A percentile compares a stretch with the other conserved stretches of the same genome.
These are phyloP conservation scores for Eupristina koningsbergeri DNA, from an alignment of 1,140 invertebrate genomes.

Conservation along the genomic window DNA sequence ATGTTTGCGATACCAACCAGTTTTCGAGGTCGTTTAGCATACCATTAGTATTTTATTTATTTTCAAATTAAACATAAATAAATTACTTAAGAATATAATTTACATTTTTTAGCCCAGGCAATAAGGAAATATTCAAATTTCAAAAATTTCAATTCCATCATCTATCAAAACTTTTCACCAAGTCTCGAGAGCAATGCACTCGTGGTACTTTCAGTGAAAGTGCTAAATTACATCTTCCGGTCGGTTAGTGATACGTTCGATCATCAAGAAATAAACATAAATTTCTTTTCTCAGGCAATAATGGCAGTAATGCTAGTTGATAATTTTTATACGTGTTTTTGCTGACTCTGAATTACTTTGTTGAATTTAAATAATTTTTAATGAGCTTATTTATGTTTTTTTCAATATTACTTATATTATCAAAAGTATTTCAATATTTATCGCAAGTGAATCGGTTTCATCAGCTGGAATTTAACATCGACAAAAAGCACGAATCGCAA, in stretches of 20 bases:
- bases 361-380: too few relatives aligned
- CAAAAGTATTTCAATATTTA: too few relatives aligned
- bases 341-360: too few relatives aligned
- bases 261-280: conserved; percentile 15
- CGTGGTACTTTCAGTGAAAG: conserved; percentile 46
- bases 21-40: neutral
- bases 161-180: conserved; percentile 26
- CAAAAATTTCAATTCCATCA: neutral
- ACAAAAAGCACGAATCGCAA: too few relatives aligned
- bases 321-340: too few relatives aligned
- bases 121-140: neutral
- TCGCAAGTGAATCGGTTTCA: too few relatives aligned
- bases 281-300: neutral
- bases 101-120: neutral
- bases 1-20: conserved; percentile 7
- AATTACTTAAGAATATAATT: neutral
- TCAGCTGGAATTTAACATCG: too few relatives aligned
- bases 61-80: neutral
- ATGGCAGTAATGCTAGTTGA: too few relatives aligned
- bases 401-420: too few relatives aligned
- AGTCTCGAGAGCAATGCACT: conserved; percentile 37
- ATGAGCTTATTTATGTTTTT: too few relatives aligned
- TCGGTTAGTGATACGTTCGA: neutral
- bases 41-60: too few relatives aligned
- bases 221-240: conserved; percentile 48